Evolutionary conservation across 2,888 invertebrate species (phyloP), one percentile per base, ranked within the genome.

Genomic region (Xylota sylvarum): DNA sequence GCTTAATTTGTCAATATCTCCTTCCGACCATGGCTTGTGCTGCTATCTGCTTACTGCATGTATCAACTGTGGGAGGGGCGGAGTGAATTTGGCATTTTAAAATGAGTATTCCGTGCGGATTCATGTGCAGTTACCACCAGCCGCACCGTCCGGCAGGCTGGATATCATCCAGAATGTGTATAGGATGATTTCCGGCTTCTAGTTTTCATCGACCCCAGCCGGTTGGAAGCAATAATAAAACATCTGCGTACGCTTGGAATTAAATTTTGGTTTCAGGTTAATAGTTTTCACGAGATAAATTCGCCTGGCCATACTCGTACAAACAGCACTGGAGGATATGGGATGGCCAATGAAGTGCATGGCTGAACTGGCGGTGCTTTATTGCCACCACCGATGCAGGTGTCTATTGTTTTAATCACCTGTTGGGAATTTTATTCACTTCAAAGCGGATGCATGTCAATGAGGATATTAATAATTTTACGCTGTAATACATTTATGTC

Each of bases 1-100:
- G 79, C 78, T 79, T 84, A 84, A 84, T 84, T 79, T 84, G 83
- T 84, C 83, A 84, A 79, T 73, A 84, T 79, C 60, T 67, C 78
- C 73, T 84, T 73, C 62, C 67, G 52, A 79, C 78, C 55, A 79
- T 55, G 46, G 56, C 9, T 56, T 50, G 19, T 52, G 58, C 17
- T 55, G 23, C 19, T 37, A 23, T 35, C 23, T 55, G 50, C 30
- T 58, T 46, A 52, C 60, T 58, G 46, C 43, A 76, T 64, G 40
- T 60, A 23, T n/a, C n/a, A n/a, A n/a, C 43, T 12, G 19, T 37
- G n/a, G 46, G 17, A 58, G 58, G n/a, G 9, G 32, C 0, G 9
- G 40, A 14, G 52, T 69, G 65, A 58, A 43, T 64, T 72, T 14
- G 27, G n/a, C 35, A 23, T 77, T 62, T 82, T 56, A 58, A 60